phyloP scores from a whole-genome alignment of 2,888 invertebrate genomes.

The Elegia similella region DNA sequence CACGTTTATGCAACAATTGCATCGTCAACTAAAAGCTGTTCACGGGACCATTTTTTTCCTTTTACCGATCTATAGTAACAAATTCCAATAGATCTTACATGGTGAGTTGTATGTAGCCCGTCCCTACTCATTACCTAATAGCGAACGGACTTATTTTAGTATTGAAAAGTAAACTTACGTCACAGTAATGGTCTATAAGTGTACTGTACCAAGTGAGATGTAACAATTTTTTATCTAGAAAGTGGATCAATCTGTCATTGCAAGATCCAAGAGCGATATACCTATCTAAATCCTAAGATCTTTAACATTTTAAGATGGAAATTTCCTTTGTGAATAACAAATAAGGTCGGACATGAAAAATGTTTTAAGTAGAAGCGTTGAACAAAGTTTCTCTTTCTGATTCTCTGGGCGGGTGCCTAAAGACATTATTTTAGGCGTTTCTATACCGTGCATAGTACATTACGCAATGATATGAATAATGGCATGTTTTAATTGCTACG shows the following conservation, averaged over 20 bases:
- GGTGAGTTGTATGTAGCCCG: not conserved
- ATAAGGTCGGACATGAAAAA: not conserved
- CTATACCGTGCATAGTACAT: too few relatives aligned
- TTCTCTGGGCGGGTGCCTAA: too few relatives aligned
- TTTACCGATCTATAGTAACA: not conserved
- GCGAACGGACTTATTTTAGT: slow-evolving; percentile 30
- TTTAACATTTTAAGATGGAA: not conserved
- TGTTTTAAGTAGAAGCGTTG: too few relatives aligned
- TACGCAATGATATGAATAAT: too few relatives aligned
- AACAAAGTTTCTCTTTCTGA: too few relatives aligned
- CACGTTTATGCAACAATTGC: too few relatives aligned
- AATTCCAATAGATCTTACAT: not conserved
- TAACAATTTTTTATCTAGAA: slow-evolving; percentile 6
- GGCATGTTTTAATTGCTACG: too few relatives aligned
- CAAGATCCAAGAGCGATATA: not conserved
- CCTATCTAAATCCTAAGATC: slow-evolving; percentile 6
- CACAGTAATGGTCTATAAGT: not conserved
- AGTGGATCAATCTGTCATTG: slow-evolving; percentile 5
- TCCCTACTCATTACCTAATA: slow-evolving; percentile 33
- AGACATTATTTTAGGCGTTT: too few relatives aligned
- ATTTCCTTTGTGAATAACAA: not conserved
- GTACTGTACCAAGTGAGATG: not conserved
- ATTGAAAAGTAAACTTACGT: slow-evolving; percentile 25
- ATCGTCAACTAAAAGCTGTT: too few relatives aligned
- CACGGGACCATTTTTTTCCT: too few relatives aligned